Base-by-base conservation (phyloP, 92 coral and sea anemone species). In the Desmophyllum pertusum region DNA sequence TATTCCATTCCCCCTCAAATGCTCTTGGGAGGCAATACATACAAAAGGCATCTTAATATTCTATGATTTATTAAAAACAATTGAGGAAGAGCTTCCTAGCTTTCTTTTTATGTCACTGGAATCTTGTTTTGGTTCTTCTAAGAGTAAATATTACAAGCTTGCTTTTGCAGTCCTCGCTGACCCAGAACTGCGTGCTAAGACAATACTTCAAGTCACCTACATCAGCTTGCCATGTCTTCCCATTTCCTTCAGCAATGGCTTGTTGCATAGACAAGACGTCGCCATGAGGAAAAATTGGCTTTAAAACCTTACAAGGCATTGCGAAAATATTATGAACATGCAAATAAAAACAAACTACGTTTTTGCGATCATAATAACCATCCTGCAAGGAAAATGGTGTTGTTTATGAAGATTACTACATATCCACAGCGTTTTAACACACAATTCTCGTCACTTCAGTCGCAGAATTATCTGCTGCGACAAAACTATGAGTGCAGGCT, bases 341-440 rank as follows among this genome's bases (percentile, higher is more conserved):
- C 37, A 68, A 51, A 69, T 37, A 70, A 51, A 59, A 79, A 79
- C 83, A 64, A 67, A 67, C 68, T 51, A 68, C 68, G 40, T 50
- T 81, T 81, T 70, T 81, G 38, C 76, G 39, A 70, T 68, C 66
- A 25, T 29, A 81, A 52, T 37, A 46, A 64, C 62, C 69, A 62
- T 78, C 23, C 42, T 25, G 53, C 23, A 61, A 27, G 27, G 57
- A 30, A 64, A 43, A 65, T 45, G 74, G 62, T 57, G 74, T 45
- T 38, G 83, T 45, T 43, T 64, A 9, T 2, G 62, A 79, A 18
- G 45, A 30, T 48, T 19, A 48, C 33, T 30, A 8, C 10, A 50
- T 3, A n/a, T 48, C 19, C 23, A 23, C 37, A 21, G 27, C 75
- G 18, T 52, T 23, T 33, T 21, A 5, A 40, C 30, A 8, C 33